A percentile compares a stretch with the other conserved stretches of the same genome.
Conservation (phyloP, 2,888 invertebrate species). For the Philhelius pedissequus region DNA sequence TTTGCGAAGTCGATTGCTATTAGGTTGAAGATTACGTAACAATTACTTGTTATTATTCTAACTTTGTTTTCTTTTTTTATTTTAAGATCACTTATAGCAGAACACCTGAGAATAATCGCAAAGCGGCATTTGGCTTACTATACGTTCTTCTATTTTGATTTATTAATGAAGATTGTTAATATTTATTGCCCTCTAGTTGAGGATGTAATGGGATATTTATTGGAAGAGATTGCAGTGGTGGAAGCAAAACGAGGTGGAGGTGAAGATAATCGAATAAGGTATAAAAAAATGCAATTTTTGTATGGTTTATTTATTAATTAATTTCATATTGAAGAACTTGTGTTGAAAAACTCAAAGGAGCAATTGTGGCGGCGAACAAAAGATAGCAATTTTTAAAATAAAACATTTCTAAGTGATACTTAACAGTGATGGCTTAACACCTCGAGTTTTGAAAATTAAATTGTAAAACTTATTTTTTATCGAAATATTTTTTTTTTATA, state of each 20-base stretch:
- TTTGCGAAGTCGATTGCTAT: conserved; percentile 71
- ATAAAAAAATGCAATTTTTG: not conserved
- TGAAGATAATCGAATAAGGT: conserved; percentile 76
- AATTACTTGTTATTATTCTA: not conserved
- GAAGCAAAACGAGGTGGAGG: conserved; percentile 77
- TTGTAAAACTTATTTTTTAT: too few species aligned
- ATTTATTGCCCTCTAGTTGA: conserved; percentile 72
- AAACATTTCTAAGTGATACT: too few species aligned
- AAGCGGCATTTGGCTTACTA: conserved; percentile 77
- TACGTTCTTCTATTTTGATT: conserved; percentile 77
- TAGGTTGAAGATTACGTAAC: conserved; percentile 48
- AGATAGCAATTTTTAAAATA: not conserved
- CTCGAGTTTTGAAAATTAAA: too few species aligned
- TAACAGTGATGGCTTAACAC: too few species aligned
- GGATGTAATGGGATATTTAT: conserved; percentile 73
- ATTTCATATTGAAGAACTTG: conserved; percentile 31
- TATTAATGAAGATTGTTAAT: conserved; percentile 74
- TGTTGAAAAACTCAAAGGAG: conserved; percentile 54
- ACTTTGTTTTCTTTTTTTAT: not conserved
- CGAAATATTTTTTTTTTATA: too few species aligned
- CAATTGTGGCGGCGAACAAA: conserved; percentile 40
- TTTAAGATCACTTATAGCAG: conserved; percentile 69
- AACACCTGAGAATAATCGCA: conserved; percentile 73
- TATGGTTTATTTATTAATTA: not conserved
- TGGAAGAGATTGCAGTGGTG: conserved; percentile 74